A percentile compares a stretch with the other conserved stretches of the same genome.
Conservation (phyloP, 2,888 invertebrate genomes). For the Orthosia cruda region DNA sequence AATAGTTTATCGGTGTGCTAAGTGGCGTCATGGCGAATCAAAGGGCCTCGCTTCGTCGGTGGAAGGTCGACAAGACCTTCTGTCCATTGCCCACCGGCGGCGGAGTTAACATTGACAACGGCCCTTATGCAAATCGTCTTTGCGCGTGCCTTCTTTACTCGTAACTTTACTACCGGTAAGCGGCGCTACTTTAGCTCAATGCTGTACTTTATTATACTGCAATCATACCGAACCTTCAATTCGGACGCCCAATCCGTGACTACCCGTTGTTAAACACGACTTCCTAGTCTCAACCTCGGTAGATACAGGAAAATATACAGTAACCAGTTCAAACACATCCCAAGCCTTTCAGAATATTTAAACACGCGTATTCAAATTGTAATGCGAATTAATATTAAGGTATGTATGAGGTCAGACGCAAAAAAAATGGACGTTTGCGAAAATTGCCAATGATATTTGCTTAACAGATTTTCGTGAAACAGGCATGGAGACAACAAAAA, state of each 20-base stretch:
- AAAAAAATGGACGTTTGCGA: constrained; percentile 62
- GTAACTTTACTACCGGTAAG: constrained; percentile 69
- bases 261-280: constrained; percentile 73
- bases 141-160: constrained; percentile 75
- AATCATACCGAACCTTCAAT: constrained; percentile 77
- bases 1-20: constrained; percentile 71
- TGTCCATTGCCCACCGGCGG: constrained; percentile 81
- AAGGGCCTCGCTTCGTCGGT: constrained; percentile 84
- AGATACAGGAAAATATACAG: constrained; percentile 64
- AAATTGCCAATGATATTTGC: constrained; percentile 54
- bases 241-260: constrained; percentile 74
- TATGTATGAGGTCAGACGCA: constrained; percentile 56
- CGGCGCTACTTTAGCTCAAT: constrained; percentile 56
- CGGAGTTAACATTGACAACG: constrained; percentile 84
- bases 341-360: constrained; percentile 65
- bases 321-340: constrained; percentile 51
- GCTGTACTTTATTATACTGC: constrained; percentile 69
- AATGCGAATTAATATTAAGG: constrained; percentile 68
- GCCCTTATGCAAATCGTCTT: constrained; percentile 89
- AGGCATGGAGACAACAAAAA: constrained; percentile 24
- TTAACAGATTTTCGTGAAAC: constrained; percentile 46
- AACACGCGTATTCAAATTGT: constrained; percentile 63
- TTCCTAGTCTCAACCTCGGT: constrained; percentile 74
- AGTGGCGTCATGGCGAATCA: constrained; percentile 85
- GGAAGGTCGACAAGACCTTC: constrained; percentile 88